Conservation (phyloP, 2,113 vertebrate species). For the Psittacus erithacus region DNA sequence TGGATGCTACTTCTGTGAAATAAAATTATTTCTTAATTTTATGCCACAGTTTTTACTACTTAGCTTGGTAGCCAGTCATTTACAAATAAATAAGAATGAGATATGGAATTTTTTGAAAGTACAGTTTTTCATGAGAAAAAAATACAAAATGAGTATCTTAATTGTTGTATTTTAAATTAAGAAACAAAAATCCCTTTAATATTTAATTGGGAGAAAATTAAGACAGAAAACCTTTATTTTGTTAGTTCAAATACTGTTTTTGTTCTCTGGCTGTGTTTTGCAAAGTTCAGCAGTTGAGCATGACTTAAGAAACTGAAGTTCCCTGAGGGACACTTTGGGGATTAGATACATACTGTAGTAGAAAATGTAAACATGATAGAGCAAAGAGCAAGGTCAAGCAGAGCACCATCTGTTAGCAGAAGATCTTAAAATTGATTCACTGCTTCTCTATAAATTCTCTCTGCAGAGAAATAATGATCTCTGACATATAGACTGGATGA, state of each 20-base stretch:
- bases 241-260: not conserved
- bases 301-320: constrained; percentile 60
- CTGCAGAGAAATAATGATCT: constrained; percentile 36
- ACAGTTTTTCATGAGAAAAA: not conserved
- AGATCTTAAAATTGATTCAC: constrained; percentile 70
- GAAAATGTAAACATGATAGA: constrained; percentile 71
- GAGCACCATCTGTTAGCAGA: constrained; percentile 64
- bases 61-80: not conserved
- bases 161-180: not conserved
- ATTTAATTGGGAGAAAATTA: not conserved
- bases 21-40: not conserved
- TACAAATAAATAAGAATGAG: not conserved
- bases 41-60: not conserved
- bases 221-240: not conserved
- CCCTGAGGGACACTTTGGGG: constrained; percentile 65
- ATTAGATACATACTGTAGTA: constrained; percentile 67
- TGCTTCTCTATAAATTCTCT: constrained; percentile 62
- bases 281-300: constrained; percentile 44
- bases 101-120: not conserved
- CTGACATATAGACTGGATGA: not conserved
- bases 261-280: not conserved
- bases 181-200: not conserved
- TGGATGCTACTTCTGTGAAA: not conserved
- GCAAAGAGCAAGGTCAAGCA: constrained; percentile 68
- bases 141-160: not conserved